Conservation (phyloP, 1,140 invertebrate genomes). For the Ceratina calcarata region DNA sequence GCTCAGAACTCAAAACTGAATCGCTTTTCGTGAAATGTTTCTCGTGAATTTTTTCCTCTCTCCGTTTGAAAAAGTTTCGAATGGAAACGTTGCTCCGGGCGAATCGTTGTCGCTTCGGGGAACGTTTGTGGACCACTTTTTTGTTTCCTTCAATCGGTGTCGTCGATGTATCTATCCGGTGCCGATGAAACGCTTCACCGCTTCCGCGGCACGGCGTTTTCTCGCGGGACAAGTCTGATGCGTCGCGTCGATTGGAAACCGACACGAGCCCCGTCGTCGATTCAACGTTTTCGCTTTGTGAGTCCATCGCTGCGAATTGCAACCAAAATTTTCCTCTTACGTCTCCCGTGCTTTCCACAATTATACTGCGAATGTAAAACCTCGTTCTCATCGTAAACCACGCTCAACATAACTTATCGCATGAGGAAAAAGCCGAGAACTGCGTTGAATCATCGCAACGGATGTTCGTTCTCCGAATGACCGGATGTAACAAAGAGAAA, state of each 20-base stretch:
- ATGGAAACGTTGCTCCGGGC: not conserved
- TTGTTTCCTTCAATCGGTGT: slow-evolving; percentile 2
- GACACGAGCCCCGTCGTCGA: not conserved
- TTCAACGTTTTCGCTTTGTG: not conserved
- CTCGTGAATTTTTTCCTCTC: not conserved
- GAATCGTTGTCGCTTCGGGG: not conserved
- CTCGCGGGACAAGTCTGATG: no score
- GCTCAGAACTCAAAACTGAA: no score
- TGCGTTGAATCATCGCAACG: not conserved
- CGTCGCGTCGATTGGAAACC: not conserved
- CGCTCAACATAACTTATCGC: no score
- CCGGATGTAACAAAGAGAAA: not conserved
- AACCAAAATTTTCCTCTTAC: not conserved
- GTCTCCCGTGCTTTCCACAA: not conserved
- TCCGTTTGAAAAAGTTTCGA: not conserved
- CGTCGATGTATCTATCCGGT: not conserved
- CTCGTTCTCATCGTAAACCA: no score
- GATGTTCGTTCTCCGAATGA: not conserved
- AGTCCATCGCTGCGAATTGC: not conserved
- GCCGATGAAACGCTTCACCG: not conserved
- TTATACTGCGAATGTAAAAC: no score
- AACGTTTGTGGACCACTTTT: not conserved
- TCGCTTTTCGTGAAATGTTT: not conserved
- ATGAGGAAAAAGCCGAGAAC: no score
- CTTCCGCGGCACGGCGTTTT: not conserved